Evolutionary conservation across 2,113 vertebrate species (phyloP).

Genomic region (Protobothrops flavoviridis): DNA sequence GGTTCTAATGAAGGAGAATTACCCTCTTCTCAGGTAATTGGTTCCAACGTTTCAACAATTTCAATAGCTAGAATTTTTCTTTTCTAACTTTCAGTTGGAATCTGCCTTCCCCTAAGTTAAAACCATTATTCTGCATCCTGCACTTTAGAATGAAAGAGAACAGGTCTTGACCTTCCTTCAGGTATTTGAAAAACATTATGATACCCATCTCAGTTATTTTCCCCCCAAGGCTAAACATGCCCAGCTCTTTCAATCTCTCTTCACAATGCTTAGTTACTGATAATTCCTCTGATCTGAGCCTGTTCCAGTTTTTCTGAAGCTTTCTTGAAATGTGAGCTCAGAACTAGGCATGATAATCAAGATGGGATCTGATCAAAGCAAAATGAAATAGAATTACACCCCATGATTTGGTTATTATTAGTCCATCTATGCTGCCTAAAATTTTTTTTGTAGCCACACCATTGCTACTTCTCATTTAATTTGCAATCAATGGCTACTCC

Average conservation of each 20-base stretch:
- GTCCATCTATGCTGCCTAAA: not conserved
- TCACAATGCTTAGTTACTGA: not conserved
- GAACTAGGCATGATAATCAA: not conserved
- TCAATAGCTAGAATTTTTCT: not conserved
- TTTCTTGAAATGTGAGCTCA: not conserved
- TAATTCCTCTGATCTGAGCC: not conserved
- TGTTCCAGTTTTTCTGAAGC: not conserved
- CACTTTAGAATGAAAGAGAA: not conserved
- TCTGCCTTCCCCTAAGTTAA: not conserved
- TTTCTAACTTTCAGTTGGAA: not conserved
- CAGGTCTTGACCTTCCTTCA: not conserved
- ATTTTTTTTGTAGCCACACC: not conserved
- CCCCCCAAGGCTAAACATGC: not conserved
- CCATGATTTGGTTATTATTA: not conserved
- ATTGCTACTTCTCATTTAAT: not conserved
- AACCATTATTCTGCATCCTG: not conserved
- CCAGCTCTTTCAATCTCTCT: not conserved
- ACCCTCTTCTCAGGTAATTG: not conserved
- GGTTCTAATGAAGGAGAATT: not conserved
- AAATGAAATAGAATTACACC: not conserved
- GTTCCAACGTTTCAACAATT: not conserved
- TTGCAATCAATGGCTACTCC: not conserved
- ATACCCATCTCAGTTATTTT: not conserved
- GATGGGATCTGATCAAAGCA: not conserved
- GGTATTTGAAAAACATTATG: not conserved